Percentiles rank a stretch among this genome's conserved stretches.
These are phyloP conservation scores for Dryadula phaetusa DNA, from an alignment of 2,888 invertebrate species.

Conservation along the genomic window DNA sequence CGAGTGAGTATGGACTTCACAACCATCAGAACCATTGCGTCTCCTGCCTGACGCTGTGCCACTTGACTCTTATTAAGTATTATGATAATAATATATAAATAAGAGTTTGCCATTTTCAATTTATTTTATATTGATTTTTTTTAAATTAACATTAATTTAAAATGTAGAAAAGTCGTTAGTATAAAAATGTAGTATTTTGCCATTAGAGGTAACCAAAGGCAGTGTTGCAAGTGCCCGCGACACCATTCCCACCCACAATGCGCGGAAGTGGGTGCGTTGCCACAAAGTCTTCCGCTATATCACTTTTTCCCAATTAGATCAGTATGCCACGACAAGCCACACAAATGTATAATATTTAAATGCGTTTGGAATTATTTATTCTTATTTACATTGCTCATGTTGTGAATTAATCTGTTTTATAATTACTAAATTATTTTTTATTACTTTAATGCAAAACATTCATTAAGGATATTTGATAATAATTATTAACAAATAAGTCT, in stretches of 20 bases:
- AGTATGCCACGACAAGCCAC: slow-evolving; percentile 44
- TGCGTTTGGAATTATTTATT: slow-evolving; percentile 15
- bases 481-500: no score
- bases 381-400: background rate
- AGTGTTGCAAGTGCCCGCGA: slow-evolving; percentile 58
- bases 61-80: no score
- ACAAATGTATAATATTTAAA: slow-evolving; percentile 15
- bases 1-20: no score
- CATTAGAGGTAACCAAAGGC: slow-evolving; percentile 42
- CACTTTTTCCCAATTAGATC: slow-evolving; percentile 50
- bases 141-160: no score
- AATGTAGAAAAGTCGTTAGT: no score
- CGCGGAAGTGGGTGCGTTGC: slow-evolving; percentile 62
- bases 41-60: no score
- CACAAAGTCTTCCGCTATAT: slow-evolving; percentile 62
- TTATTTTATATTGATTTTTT: no score
- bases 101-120: background rate
- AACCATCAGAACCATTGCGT: no score
- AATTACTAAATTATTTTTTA: no score
- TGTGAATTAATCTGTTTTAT: no score
- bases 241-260: slow-evolving; percentile 67
- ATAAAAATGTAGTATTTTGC: slow-evolving; percentile 2
- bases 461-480: no score
- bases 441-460: no score
- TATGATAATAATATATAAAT: background rate